These are phyloP conservation scores for Sialia sialis DNA, from an alignment of 2,113 vertebrate species.

Conservation along the genomic window DNA sequence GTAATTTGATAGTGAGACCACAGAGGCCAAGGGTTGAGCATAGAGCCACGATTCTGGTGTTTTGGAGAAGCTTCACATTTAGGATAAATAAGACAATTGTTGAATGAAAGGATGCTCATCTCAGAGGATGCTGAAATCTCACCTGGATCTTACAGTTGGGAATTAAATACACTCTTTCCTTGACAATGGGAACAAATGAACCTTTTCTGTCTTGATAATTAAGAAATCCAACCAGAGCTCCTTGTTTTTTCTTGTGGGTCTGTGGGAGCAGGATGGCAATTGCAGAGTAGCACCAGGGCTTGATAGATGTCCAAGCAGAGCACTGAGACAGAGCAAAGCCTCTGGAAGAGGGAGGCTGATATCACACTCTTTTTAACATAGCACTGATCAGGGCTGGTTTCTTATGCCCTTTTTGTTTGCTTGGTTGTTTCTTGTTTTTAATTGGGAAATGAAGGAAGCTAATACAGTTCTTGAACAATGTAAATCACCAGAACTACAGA, in stretches of 20 bases:
- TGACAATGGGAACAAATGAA: fast-evolving
- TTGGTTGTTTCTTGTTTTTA: neutral
- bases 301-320: neutral
- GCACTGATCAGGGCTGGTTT: neutral
- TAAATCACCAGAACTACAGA: neutral
- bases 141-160: neutral
- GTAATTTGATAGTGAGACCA: neutral
- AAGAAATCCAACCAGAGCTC: neutral
- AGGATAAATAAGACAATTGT: neutral
- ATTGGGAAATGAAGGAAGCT: neutral
- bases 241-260: neutral
- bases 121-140: neutral
- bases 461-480: neutral
- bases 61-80: neutral
- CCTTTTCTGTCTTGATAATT: neutral
- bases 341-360: neutral
- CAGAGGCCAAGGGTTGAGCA: neutral
- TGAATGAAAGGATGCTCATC: neutral
- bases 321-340: neutral
- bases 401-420: neutral
- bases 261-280: neutral
- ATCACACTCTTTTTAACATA: neutral
- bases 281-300: neutral
- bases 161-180: neutral
- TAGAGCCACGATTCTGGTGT: neutral